A percentile compares a stretch with the other conserved stretches of the same genome.
These are phyloP conservation scores for Bombyx mori DNA, from an alignment of 1,140 invertebrate genomes.

Conservation along the genomic window ASM3026992v2 NC_085119.1:8280501-8281000, in stretches of 20 bases:
- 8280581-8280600: no score
- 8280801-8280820: constrained; percentile 60
- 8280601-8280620: constrained; percentile 3
- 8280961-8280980: constrained; percentile 66
- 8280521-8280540: no score
- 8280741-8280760: constrained; percentile 57
- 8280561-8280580: no score
- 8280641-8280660: no score
- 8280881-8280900: constrained; percentile 23
- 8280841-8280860: constrained; percentile 47
- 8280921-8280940: constrained; percentile 32
- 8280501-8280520: no score
- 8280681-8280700: neutral
- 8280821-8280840: constrained; percentile 71
- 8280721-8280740: constrained; percentile 51
- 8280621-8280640: constrained; percentile 6
- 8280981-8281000: constrained; percentile 51
- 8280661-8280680: no score
- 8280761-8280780: constrained; percentile 42
- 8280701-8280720: constrained; percentile 34
- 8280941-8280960: constrained; percentile 69
- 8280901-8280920: constrained; percentile 25
- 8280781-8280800: constrained; percentile 64
- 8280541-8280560: constrained; percentile 1
- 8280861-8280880: constrained; percentile 15